Evolutionary conservation across 2,113 vertebrate species (phyloP), one percentile per base, ranked within the genome.

Genomic region (Eolophus roseicapilla): DNA sequence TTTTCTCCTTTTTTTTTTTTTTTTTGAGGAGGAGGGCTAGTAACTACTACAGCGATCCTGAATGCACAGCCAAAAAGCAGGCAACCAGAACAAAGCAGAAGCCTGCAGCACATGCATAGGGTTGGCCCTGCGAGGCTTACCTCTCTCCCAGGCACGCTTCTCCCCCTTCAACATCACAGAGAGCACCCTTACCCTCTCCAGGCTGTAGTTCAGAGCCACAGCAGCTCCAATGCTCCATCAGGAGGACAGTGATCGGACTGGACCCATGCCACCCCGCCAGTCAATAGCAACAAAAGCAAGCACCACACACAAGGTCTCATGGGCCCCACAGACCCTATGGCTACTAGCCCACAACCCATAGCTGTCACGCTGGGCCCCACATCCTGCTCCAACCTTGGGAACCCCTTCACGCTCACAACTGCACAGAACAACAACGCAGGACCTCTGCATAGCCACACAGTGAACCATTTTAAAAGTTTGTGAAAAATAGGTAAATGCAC

Each of bases 41-140:
- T 76, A 90, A 46, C 3, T 28, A 62, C 17, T 46, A 80, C 39
- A 77, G 55, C 2, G 1, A 65, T 49, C 25, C 63, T n/a, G 43
- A 80, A 62, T 2, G 17, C 59, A 74, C 31, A 65, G 20, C 13
- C 39, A 59, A 73, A 82, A n/a, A 73, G 33, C 62, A 93, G n/a
- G 13, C 60, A 59, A 65, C 3, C 46, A 70, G 75, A 81, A 86
- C 91, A 91, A 92, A 81, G 64, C 47, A 67, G n/a, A 81, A 85
- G n/a, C 35, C 31, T n/a, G 43, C 59, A 78, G 46, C 5, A 0
- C 25, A 65, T 0, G 0, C 1, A 0, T 17, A 1, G 1, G 35
- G 8, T 1, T 29, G 43, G 33, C 69, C 5, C 2, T 4, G 9
- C 0, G 0, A 82, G 75, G 31, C 20, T 80, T 49, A 44, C 47